Base-by-base conservation (phyloP, 2,113 vertebrate species). In the Dicrurus megarhynchus region DNA sequence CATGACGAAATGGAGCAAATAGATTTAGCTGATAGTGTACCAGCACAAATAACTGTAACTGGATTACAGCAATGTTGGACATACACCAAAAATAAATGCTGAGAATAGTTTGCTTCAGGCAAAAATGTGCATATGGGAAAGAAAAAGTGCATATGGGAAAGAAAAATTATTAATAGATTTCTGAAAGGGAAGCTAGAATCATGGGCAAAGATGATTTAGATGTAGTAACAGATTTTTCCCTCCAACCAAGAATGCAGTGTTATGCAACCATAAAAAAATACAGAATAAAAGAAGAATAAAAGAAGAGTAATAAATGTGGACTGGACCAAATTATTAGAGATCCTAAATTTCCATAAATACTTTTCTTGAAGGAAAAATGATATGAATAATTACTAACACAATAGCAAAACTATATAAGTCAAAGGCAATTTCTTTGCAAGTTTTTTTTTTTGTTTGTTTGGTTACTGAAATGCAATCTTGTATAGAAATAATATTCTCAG, bases 101-200 rank as follows among this genome's bases (percentile, higher is more conserved):
- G 59, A 97, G 91, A 95, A 96, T 77, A 96, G 93, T 92, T 97
- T 96, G 86, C 95, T 97, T 90, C 35, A 8, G 95, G 91, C 84
- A 95, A 92, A 93, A 95, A 67, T 87, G 77, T 83, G 35, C 95
- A 96, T 95, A 97, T 94, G 91, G 73, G 67, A 95, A 97, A 96
- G 93, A 81, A 96, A 96, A 97, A 93, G 50, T 94, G 79, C 93
- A 95, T 94, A 97, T 95, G 92, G 87, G 75, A 96, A 96, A 87
- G 20, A 59, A 94, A 97, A 96, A 82, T 84, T 97, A 96, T 94
- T 97, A 97, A 97, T 74, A 96, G 94, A 59, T 39, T 75, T 97
- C 89, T 39, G 47, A 97, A 96, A 94, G 82, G 73, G 87, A 84
- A 95, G 67, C 82, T 97, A 84, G 93, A 85, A 95, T 69, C 68